Evolutionary conservation across 2,797 vertebrate species (phyloP).

Genomic region (Gila robusta): DNA sequence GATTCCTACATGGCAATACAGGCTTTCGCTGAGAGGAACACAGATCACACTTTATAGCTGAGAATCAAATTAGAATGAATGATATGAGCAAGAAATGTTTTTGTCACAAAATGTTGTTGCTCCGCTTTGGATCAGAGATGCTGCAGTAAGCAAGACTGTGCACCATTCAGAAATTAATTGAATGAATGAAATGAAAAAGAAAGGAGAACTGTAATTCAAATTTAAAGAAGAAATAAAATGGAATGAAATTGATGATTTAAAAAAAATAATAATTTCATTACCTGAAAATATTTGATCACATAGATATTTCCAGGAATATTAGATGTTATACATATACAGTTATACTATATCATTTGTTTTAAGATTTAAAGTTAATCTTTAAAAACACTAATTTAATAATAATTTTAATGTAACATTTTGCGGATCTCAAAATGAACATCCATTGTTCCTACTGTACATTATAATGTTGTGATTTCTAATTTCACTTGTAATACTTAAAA

Average conservation of each 20-base stretch:
- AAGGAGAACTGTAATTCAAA: too few species aligned
- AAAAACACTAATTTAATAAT: too few species aligned
- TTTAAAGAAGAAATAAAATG: too few species aligned
- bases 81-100: slow-evolving; percentile 16
- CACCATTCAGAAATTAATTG: not conserved
- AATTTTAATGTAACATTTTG: not conserved
- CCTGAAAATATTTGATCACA: too few species aligned
- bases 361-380: too few species aligned
- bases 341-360: not conserved
- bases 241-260: too few species aligned
- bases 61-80: slow-evolving; percentile 1
- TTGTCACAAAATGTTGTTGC: not conserved
- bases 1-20: slow-evolving; percentile 42
- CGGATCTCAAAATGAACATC: not conserved
- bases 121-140: not conserved
- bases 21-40: slow-evolving; percentile 39
- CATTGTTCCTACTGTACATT: not conserved
- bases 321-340: not conserved
- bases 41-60: not conserved
- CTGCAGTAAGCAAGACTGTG: not conserved
- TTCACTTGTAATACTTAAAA: not conserved
- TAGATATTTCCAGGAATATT: too few species aligned
- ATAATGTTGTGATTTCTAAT: not conserved
- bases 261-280: too few species aligned
- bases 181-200: not conserved